Evolutionary conservation across 2,888 invertebrate species (phyloP).

Genomic region (Brassicogethes aeneus): DNA sequence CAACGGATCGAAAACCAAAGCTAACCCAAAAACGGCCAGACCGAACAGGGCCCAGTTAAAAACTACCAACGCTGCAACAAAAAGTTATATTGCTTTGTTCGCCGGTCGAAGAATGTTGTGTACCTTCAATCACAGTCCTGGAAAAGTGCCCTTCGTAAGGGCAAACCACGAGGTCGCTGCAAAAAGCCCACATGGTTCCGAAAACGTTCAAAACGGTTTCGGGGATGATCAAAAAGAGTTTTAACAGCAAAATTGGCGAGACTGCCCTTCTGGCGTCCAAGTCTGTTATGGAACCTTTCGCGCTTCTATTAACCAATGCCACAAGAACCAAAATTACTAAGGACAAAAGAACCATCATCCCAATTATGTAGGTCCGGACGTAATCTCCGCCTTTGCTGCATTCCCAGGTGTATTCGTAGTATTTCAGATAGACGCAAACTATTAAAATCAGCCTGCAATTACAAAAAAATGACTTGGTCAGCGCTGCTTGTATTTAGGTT

Average conservation of each 20-base stretch:
- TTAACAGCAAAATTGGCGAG: slow-evolving; percentile 60
- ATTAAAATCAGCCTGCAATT: slow-evolving; percentile 31
- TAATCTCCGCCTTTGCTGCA: slow-evolving; percentile 63
- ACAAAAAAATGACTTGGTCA: slow-evolving; percentile 9
- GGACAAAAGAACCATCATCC: slow-evolving; percentile 56
- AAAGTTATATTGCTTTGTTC: neutral
- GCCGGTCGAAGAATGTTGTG: neutral
- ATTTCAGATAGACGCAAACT: slow-evolving; percentile 30
- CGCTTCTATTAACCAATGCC: slow-evolving; percentile 60
- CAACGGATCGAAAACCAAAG: slow-evolving; percentile 74
- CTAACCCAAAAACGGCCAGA: slow-evolving; percentile 63
- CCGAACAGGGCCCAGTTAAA: slow-evolving; percentile 75
- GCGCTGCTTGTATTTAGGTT: too few species aligned
- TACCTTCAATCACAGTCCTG: slow-evolving; percentile 62
- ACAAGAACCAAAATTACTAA: slow-evolving; percentile 55
- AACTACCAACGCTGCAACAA: slow-evolving; percentile 57
- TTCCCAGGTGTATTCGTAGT: slow-evolving; percentile 54
- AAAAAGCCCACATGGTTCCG: slow-evolving; percentile 77
- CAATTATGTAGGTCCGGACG: slow-evolving; percentile 64
- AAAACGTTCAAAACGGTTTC: slow-evolving; percentile 72
- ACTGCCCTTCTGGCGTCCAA: slow-evolving; percentile 61
- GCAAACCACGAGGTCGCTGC: slow-evolving; percentile 55
- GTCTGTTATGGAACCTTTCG: slow-evolving; percentile 72
- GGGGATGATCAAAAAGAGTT: slow-evolving; percentile 64
- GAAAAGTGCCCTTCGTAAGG: slow-evolving; percentile 59